Conservation (phyloP, 2,797 vertebrate genomes). For the Psittacula echo region DNA sequence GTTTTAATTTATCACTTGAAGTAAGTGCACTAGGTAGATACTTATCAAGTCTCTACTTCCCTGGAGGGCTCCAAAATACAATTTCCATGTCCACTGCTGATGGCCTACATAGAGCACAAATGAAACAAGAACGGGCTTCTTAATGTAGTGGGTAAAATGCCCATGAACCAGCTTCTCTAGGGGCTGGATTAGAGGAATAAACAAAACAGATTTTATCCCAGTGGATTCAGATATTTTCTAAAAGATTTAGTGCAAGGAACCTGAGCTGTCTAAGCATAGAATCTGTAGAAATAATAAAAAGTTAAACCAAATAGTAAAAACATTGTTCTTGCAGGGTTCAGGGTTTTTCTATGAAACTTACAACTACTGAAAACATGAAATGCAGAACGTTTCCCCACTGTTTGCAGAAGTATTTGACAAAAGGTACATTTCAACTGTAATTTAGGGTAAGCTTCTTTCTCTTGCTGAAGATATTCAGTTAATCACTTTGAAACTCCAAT, state of each 20-base stretch:
- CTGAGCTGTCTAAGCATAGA: not conserved
- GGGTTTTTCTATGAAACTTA: not conserved
- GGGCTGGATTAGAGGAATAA: slow-evolving; percentile 59
- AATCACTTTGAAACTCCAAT: not conserved
- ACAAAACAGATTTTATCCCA: slow-evolving; percentile 64
- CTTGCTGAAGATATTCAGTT: not conserved
- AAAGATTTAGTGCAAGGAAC: slow-evolving; percentile 65
- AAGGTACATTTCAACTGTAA: not conserved
- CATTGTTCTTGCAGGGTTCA: not conserved
- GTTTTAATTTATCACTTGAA: slow-evolving; percentile 88
- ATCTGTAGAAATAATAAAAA: not conserved
- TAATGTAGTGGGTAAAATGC: slow-evolving; percentile 56
- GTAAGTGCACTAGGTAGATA: slow-evolving; percentile 78
- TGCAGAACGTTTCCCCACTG: not conserved
- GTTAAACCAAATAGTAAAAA: not conserved
- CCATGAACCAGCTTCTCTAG: slow-evolving; percentile 56
- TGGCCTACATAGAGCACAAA: slow-evolving; percentile 74
- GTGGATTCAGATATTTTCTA: slow-evolving; percentile 62
- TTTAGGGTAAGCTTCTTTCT: not conserved
- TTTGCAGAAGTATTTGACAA: not conserved
- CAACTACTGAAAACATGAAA: not conserved
- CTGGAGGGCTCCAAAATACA: slow-evolving; percentile 79
- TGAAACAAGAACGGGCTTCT: slow-evolving; percentile 66
- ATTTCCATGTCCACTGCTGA: slow-evolving; percentile 81
- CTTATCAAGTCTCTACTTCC: slow-evolving; percentile 83